Conservation (phyloP, 2,797 vertebrate species). For the Sebastes umbrosus region DNA sequence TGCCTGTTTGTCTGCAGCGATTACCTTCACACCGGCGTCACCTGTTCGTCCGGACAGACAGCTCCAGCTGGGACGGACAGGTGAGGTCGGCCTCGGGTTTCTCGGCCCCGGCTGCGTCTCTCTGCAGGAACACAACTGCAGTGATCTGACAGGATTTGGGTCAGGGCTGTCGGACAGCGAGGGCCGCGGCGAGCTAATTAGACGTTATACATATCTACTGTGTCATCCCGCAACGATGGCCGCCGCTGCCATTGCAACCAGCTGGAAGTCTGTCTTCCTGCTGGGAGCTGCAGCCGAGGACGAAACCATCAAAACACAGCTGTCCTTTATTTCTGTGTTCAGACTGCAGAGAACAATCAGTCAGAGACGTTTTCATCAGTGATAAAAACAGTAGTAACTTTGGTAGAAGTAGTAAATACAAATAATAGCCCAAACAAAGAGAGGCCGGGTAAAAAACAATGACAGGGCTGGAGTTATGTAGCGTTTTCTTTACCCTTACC, state of each 20-base stretch:
- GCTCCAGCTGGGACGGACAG: slow-evolving; percentile 6
- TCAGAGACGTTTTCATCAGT: not conserved
- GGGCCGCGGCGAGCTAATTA: slow-evolving; percentile 21
- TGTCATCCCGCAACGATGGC: slow-evolving; percentile 5
- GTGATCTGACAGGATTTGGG: slow-evolving; percentile 14
- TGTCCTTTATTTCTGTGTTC: not conserved
- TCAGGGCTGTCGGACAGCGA: slow-evolving; percentile 1
- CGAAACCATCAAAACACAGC: not conserved
- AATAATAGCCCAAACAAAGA: not conserved
- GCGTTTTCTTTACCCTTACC: too few species aligned
- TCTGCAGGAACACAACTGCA: slow-evolving; percentile 1
- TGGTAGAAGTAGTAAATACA: not conserved
- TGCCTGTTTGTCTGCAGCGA: slow-evolving; percentile 11
- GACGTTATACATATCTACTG: slow-evolving; percentile 6
- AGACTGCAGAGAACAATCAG: not conserved
- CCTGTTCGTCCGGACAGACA: not conserved
- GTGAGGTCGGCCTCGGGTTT: not conserved
- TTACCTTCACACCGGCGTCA: not conserved
- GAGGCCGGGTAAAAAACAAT: too few species aligned
- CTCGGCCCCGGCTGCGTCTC: not conserved
- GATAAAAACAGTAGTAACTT: not conserved
- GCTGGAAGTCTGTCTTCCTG: slow-evolving; percentile 9
- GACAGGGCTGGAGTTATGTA: too few species aligned
- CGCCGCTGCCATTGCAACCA: slow-evolving; percentile 23
- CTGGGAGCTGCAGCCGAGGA: slow-evolving; percentile 6